A percentile compares a stretch with the other conserved stretches of the same genome.
Evolutionary conservation across 2,888 invertebrate species (phyloP).

Genomic region (Dicyrtomina minuta): DNA sequence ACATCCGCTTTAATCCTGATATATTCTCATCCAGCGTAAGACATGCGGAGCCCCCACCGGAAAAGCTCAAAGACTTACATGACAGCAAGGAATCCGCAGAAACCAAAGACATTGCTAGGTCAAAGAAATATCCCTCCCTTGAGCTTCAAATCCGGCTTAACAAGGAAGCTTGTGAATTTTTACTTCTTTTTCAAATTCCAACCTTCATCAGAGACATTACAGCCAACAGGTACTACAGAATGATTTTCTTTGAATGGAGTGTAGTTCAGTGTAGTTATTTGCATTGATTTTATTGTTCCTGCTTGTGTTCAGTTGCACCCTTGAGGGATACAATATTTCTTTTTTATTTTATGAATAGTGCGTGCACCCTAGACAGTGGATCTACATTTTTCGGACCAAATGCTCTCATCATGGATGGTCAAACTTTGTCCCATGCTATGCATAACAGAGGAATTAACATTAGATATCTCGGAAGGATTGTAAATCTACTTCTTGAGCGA

Average conservation of each 20-base stretch:
- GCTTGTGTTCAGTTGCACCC: no score
- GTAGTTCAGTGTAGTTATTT: neutral
- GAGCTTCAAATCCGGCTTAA: constrained; percentile 63
- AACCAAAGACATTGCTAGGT: constrained; percentile 33
- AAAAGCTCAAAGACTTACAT: constrained; percentile 61
- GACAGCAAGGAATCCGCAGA: constrained; percentile 55
- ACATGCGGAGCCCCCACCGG: constrained; percentile 65
- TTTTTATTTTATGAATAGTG: constrained; percentile 36
- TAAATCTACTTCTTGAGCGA: constrained; percentile 47
- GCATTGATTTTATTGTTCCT: no score
- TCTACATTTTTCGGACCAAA: constrained; percentile 53
- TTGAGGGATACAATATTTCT: no score
- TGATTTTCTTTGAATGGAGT: neutral
- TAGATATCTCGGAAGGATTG: constrained; percentile 78
- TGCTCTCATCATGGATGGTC: constrained; percentile 75
- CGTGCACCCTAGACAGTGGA: constrained; percentile 53
- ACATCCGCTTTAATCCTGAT: constrained; percentile 97
- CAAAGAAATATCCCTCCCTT: constrained; percentile 50
- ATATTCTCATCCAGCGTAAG: constrained; percentile 92
- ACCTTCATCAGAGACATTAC: constrained; percentile 68
- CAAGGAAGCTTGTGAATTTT: constrained; percentile 92
- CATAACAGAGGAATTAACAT: constrained; percentile 96
- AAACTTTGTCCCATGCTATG: constrained; percentile 85
- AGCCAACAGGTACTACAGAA: constrained; percentile 51
- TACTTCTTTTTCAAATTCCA: constrained; percentile 91